Evolutionary conservation across 2,888 invertebrate genomes (phyloP).

Genomic region (Metalampra italica): DNA sequence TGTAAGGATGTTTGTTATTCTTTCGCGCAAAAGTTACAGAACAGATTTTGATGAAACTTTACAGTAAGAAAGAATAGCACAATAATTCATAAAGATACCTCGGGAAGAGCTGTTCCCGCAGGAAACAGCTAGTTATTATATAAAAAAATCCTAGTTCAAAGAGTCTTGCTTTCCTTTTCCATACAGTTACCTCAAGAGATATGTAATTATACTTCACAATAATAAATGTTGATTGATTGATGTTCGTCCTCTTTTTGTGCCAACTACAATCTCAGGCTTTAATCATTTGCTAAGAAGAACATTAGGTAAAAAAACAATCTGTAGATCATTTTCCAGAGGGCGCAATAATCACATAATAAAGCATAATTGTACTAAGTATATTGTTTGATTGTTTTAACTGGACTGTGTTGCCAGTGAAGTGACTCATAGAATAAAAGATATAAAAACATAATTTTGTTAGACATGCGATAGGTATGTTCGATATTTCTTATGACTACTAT

Average conservation of each 20-base stretch:
- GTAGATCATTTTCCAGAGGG: not conserved
- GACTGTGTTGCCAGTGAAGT: not conserved
- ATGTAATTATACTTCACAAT: conserved; percentile 1
- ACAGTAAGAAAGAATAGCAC: no score
- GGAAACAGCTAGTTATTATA: no score
- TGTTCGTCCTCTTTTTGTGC: conserved; percentile 1
- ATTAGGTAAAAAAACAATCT: not conserved
- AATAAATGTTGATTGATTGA: not conserved
- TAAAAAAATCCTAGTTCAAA: no score
- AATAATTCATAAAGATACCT: no score
- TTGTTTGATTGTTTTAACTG: conserved; percentile 10
- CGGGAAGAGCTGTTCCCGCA: no score
- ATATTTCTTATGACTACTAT: no score
- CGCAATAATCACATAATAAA: conserved; percentile 1
- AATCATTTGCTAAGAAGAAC: conserved; percentile 2
- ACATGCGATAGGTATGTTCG: no score
- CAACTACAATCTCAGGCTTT: conserved; percentile 2
- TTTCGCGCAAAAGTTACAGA: no score
- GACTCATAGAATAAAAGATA: conserved; percentile 1
- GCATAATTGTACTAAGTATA: conserved; percentile 8
- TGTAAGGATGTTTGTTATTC: no score
- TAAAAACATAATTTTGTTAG: conserved; percentile 1
- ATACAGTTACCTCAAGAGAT: no score
- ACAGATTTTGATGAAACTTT: no score
- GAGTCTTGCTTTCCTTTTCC: no score